Base-by-base conservation (phyloP, 64 coral and sea anemone species). In the Astreopora myriophthalma region DNA sequence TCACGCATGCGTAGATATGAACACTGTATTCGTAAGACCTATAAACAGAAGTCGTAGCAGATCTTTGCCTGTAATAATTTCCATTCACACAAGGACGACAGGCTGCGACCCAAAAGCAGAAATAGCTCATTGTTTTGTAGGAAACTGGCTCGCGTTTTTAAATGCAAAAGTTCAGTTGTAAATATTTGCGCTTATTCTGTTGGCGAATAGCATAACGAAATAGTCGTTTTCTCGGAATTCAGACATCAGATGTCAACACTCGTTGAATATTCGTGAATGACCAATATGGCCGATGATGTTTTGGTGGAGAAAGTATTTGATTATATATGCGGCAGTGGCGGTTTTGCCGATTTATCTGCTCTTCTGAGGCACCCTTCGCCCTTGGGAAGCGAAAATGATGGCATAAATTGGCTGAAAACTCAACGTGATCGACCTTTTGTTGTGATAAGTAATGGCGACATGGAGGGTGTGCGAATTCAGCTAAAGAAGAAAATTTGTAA, bases 291-390 rank as follows among this genome's bases (percentile, higher is more conserved):
- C 52, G 52, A 63, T 24, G 79, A 63, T 82, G 52, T 82, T 82
- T 64, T 63, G 52, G 32, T 25, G 0, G 48, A 63, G 55, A 65
- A 76, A 35, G 69, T 92, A 23, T 92, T 80, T 36, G 76, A 85
- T 83, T 92, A 64, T 67, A 92, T 92, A 36, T 38, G 62, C 11
- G 13, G 13, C 6, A 85, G 61, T 44, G 90, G 90, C 39, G 90
- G 90, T 17, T 81, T 46, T 69, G 67, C 74, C 8, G 70, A 76
- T 20, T 16, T 92, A 26, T 55, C 48, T 30, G 46, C 44, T 24
- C 80, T 92, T 71, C 19, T 51, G 26, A 84, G 30, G 37, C 48
- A 84, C 34, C 73, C 80, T 4, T 86, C 90, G 66, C 90, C 80
- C 19, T 76, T 92, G 23, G n/a, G 32, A 86, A 22, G 51, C 14